Conservation (phyloP, 1,140 invertebrate genomes). For the Drosophila novamexicana region DNA sequence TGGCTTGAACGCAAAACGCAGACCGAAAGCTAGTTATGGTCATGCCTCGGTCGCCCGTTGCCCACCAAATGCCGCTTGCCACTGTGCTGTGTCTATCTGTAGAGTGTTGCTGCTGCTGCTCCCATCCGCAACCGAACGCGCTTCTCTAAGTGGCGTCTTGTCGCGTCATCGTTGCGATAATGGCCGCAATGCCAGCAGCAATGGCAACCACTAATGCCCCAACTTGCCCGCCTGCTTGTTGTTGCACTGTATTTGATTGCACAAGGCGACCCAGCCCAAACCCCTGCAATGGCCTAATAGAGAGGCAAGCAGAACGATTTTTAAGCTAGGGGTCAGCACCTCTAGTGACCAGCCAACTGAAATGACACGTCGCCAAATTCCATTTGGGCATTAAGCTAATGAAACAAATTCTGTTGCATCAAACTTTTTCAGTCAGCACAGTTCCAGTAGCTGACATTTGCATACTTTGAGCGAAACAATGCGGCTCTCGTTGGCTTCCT, state of each 20-base stretch:
- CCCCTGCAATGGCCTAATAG: neutral
- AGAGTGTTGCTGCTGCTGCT: neutral
- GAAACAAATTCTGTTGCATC: slow-evolving; percentile 59
- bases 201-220: slow-evolving; percentile 33
- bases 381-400: slow-evolving; percentile 70
- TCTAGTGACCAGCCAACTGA: neutral
- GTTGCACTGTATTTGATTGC: slow-evolving; percentile 12
- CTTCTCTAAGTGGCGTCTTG: slow-evolving; percentile 22
- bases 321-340: neutral
- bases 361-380: slow-evolving; percentile 34
- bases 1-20: slow-evolving; percentile 49
- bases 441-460: slow-evolving; percentile 52
- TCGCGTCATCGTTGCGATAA: slow-evolving; percentile 56
- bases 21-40: slow-evolving; percentile 69
- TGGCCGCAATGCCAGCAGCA: slow-evolving; percentile 42
- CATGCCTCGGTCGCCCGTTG: slow-evolving; percentile 44
- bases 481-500: slow-evolving; percentile 31
- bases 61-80: slow-evolving; percentile 5
- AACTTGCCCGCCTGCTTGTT: slow-evolving; percentile 15
- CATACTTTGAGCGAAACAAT: slow-evolving; percentile 64
- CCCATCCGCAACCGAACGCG: neutral
- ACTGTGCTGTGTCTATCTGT: neutral
- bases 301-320: slow-evolving; percentile 1
- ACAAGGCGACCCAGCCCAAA: neutral
- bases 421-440: slow-evolving; percentile 39